These are phyloP conservation scores for Heterocephalus glaber DNA, from an alignment of 2,113 vertebrate species.

Conservation along the genomic window DNA sequence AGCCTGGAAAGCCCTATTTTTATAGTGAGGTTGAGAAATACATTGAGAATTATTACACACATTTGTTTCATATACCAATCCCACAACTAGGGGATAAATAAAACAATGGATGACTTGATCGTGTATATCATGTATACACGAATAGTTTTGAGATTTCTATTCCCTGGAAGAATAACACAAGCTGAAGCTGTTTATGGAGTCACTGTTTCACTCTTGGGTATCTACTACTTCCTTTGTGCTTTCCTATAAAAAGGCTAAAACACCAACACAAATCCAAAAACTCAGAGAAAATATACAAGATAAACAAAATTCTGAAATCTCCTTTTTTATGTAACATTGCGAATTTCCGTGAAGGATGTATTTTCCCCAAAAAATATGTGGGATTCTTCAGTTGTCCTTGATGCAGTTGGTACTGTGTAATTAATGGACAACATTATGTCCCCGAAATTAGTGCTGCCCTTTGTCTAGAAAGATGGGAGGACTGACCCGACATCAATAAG, in stretches of 20 bases:
- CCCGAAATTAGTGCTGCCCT: conserved; percentile 38
- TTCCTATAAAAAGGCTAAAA: background rate
- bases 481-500: background rate
- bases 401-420: background rate
- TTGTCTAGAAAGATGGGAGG: conserved; percentile 2
- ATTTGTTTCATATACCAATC: background rate
- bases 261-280: background rate
- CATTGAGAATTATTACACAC: too few relatives aligned
- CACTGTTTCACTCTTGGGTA: background rate
- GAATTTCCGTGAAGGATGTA: background rate
- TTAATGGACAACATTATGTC: background rate
- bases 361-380: background rate
- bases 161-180: background rate
- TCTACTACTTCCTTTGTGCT: background rate
- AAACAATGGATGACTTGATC: background rate
- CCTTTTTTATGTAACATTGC: background rate
- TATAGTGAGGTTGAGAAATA: background rate
- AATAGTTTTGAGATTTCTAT: background rate
- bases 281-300: background rate
- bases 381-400: conserved; percentile 18
- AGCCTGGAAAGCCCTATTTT: background rate
- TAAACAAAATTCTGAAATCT: background rate
- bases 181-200: background rate
- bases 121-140: background rate
- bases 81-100: background rate